Base-by-base conservation (phyloP, 2,888 invertebrate species). In the Nephrotoma appendiculata region DNA sequence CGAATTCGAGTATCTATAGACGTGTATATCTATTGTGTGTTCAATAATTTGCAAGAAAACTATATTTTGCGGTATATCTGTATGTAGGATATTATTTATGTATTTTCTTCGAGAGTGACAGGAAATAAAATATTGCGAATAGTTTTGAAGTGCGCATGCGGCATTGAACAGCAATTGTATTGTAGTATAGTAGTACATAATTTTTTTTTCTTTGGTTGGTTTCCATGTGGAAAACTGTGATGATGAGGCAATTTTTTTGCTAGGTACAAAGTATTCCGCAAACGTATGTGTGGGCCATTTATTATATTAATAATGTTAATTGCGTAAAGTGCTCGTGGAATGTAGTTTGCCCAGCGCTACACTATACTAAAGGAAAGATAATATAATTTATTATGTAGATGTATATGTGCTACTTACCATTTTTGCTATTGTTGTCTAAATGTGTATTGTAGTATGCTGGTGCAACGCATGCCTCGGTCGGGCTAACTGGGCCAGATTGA, bases 381-480 rank as follows among this genome's bases (percentile, higher is more conserved):
- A 31, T 71, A 9, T 57, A 71, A 31, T 31, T 31, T 71, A 31
- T 9, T 31, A 31, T 9, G 31, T 9, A 71, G 7, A 9, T 0
- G 31, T 31, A 71, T 44, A 6, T 71, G 45, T 45, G 41, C 48
- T 83, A 88, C 87, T 88, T 86, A 88, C 87, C 88, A 84, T 57
- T 87, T 86, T 86, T 86, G 86, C 86, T 87, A 84, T 43, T 84
- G 71, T 31, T 84, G 43, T 85, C 85, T 19, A 85, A 85, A 41
- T 31, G 41, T 42, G 41, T 86, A 86, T 87, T 88, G 87, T 88
- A 88, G 87, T 88, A 88, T 31, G 87, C 87, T 85, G 89, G 88
- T 45, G 88, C 88, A 86, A 88, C 86, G 52, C 86, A 87, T 5
- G 88, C 88, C 86, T 89, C 89, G 6, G 88, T 88, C 12, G 88